phyloP scores from a whole-genome alignment of 2,113 vertebrate genomes.

The Strix uralensis region DNA sequence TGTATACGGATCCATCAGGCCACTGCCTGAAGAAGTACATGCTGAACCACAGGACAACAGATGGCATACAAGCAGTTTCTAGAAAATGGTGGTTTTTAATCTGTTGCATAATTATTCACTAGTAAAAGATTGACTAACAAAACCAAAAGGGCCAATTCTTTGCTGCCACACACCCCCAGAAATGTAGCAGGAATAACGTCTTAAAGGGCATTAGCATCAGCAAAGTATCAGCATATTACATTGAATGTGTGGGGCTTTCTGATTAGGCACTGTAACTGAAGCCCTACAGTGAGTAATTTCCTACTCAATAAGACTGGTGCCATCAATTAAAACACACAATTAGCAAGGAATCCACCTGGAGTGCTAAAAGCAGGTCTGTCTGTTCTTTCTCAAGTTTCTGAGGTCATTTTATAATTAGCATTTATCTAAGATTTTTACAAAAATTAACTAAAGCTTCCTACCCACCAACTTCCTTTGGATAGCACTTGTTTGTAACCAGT shows the following conservation, averaged over 20 bases:
- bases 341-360: constrained; percentile 48
- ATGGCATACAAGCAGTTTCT: constrained; percentile 6
- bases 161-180: background rate
- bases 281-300: constrained; percentile 11
- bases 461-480: background rate
- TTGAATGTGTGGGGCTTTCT: background rate
- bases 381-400: constrained; percentile 54
- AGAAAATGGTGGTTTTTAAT: background rate
- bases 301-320: background rate
- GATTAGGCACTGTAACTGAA: background rate
- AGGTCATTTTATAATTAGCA: constrained; percentile 56
- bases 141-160: constrained; percentile 15
- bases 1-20: background rate
- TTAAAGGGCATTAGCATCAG: constrained; percentile 24
- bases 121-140: background rate
- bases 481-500: background rate
- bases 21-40: background rate
- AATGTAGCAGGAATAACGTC: constrained; percentile 20
- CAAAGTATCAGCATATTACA: background rate
- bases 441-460: constrained; percentile 21
- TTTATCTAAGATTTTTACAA: constrained; percentile 18
- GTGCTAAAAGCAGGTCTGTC: constrained; percentile 44
- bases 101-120: constrained; percentile 20
- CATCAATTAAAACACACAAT: constrained; percentile 37
- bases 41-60: constrained; percentile 26